Percentiles rank a stretch among this genome's conserved stretches.
Evolutionary conservation across 2,113 vertebrate genomes (phyloP).

Genomic region (Gasterosteus nipponicus): DNA sequence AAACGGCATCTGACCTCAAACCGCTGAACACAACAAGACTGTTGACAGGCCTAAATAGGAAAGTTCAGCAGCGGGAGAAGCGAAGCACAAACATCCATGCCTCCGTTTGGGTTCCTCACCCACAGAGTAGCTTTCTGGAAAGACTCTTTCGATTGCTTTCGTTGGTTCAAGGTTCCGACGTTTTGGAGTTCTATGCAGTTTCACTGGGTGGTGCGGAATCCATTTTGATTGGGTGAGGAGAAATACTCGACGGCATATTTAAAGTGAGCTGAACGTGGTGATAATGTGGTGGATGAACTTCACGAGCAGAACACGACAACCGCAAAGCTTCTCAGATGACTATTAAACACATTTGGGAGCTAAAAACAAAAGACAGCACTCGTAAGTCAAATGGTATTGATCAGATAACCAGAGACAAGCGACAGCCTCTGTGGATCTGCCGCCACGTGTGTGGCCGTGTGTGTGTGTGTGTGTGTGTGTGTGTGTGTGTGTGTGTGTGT

Average conservation of each 20-base stretch:
- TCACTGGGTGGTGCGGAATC: constrained; percentile 24
- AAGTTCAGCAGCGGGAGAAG: constrained; percentile 58
- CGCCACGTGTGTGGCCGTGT: constrained; percentile 4
- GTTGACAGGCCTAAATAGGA: constrained; percentile 75
- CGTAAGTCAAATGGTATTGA: constrained; percentile 55
- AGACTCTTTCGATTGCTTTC: constrained; percentile 49
- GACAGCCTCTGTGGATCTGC: constrained; percentile 8
- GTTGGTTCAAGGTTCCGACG: constrained; percentile 34
- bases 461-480: constrained; percentile 17
- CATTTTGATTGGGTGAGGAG: constrained; percentile 41
- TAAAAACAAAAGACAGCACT: constrained; percentile 43
- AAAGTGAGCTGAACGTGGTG: constrained; percentile 21
- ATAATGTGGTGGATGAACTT: constrained; percentile 28
- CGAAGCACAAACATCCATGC: constrained; percentile 48
- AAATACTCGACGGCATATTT: constrained; percentile 29
- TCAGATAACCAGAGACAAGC: constrained; percentile 42
- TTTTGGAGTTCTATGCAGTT: constrained; percentile 51
- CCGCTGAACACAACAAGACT: constrained; percentile 71
- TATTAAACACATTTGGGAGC: constrained; percentile 53
- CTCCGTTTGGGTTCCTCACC: constrained; percentile 34
- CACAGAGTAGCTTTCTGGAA: constrained; percentile 52
- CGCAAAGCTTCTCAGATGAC: constrained; percentile 46
- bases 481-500: constrained; percentile 2
- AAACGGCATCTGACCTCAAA: constrained; percentile 69
- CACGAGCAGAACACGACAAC: constrained; percentile 19